Percentiles rank a stretch among this genome's conserved stretches.
phyloP scores from a whole-genome alignment of 2,113 vertebrate genomes.

The Misgurnus anguillicaudatus region DNA sequence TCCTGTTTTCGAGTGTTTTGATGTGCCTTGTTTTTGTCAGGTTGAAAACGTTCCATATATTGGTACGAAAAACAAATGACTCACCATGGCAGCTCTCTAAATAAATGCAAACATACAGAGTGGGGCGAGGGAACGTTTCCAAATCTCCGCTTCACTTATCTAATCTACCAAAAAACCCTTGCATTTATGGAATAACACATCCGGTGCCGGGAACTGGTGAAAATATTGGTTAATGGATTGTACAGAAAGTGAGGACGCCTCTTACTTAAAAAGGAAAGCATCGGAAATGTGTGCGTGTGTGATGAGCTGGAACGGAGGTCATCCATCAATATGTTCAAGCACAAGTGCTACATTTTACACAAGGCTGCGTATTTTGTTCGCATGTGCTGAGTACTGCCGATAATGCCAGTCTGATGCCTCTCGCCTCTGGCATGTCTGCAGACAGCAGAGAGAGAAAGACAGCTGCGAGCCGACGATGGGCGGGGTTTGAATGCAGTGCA shows the following conservation, averaged over 20 bases:
- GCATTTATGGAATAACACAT: constrained; percentile 7
- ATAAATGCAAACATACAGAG: constrained; percentile 32
- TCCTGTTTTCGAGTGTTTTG: constrained; percentile 5
- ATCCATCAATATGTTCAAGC: constrained; percentile 3
- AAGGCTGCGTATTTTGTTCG: not conserved
- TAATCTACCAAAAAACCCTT: not conserved
- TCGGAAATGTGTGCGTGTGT: not conserved
- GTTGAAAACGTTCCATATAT: constrained; percentile 37
- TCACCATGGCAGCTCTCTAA: constrained; percentile 29
- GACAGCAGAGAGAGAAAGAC: not conserved
- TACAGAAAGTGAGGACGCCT: not conserved
- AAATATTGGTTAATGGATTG: constrained; percentile 22
- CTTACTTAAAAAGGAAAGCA: not conserved
- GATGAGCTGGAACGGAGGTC: not conserved
- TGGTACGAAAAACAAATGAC: constrained; percentile 26
- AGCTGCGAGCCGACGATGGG: not conserved
- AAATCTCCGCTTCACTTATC: constrained; percentile 27
- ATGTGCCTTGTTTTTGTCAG: not conserved
- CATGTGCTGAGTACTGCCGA: constrained; percentile 7
- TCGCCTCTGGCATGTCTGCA: not conserved
- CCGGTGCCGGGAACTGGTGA: not conserved
- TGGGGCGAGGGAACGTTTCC: constrained; percentile 10
- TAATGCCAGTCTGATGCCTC: constrained; percentile 14
- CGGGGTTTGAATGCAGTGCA: not conserved
- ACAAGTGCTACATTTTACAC: constrained; percentile 9